Percentiles rank a stretch among this genome's conserved stretches.
These are phyloP conservation scores for Campoletis raptor DNA, from an alignment of 2,888 invertebrate species.

Conservation along the genomic window DNA sequence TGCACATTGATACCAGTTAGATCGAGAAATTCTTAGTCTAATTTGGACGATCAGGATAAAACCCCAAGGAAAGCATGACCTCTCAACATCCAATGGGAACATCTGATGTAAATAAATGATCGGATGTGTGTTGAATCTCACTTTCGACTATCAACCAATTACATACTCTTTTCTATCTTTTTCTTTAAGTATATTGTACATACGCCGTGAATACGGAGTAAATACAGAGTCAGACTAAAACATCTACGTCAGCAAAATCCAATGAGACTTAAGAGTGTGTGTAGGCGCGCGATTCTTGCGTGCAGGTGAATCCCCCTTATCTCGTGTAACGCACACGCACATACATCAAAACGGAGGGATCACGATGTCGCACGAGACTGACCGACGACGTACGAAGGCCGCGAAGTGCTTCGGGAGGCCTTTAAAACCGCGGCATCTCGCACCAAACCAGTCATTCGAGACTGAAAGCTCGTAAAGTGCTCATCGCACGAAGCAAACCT, in stretches of 20 bases:
- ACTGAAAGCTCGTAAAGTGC: constrained; percentile 47
- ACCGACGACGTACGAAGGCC: constrained; percentile 62
- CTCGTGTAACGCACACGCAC: neutral
- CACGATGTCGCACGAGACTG: constrained; percentile 54
- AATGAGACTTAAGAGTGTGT: neutral
- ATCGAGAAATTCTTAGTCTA: constrained; percentile 47
- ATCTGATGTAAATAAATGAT: constrained; percentile 18
- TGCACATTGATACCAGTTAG: constrained; percentile 40
- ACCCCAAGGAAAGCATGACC: neutral
- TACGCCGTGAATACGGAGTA: neutral
- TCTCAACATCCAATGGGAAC: constrained; percentile 6
- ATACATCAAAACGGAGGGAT: neutral
- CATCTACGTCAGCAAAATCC: constrained; percentile 14
- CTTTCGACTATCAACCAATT: constrained; percentile 20
- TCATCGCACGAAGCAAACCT: constrained; percentile 23
- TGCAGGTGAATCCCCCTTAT: constrained; percentile 43
- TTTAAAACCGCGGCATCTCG: constrained; percentile 53
- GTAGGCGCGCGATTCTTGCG: neutral
- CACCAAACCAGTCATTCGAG: constrained; percentile 62
- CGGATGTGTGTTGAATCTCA: constrained; percentile 29
- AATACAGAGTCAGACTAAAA: neutral
- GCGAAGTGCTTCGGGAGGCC: constrained; percentile 34
- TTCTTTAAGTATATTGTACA: neutral
- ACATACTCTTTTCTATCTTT: neutral
- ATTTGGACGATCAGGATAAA: constrained; percentile 12